Evolutionary conservation across 2,888 invertebrate species (phyloP), one percentile per base, ranked within the genome.

Genomic region (Andricus quercusramuli): DNA sequence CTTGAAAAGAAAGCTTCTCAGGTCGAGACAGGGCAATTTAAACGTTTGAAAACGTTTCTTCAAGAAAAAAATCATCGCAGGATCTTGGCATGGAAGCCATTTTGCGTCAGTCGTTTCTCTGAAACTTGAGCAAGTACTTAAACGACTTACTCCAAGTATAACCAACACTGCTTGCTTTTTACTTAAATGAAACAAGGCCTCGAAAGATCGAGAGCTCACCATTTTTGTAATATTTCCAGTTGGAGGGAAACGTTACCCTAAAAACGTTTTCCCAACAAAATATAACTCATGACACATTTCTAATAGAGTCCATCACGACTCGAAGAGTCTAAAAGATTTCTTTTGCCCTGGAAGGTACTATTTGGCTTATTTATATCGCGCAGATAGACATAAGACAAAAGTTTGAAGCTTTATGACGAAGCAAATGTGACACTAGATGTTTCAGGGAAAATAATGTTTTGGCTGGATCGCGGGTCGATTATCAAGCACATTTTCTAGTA

Each of bases 361-460:
- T 74, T 74, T n/a, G 74, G n/a, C 74, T 74, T 74, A 56, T 64
- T 56, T 22, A 74, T 74, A 29, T 74, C 32, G n/a, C 32, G 32
- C 32, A 51, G 56, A 37, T 74, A 70, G 25, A 17, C 70, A 25
- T 70, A 51, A 70, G 70, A 70, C 70, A 51, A 70, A 51, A 70
- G 29, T 70, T 44, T 70, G 51, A 51, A 70, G 29, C 70, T 47
- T 29, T 51, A n/a, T 32, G 32, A 56, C n/a, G 51, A 74, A 37
- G 74, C n/a, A 74, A 74, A 32, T 20, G 32, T n/a, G 56, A 74
- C 20, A 56, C n/a, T 56, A 56, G 56, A 74, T 74, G 6, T 74
- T 74, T 74, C 74, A 74, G 74, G 74, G 74, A 74, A 74, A 74
- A 74, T 64, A 29, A 64, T 74, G n/a, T 74, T 74, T 59, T 74